Conservation (phyloP, 2,888 invertebrate species). For the Rotaria macrura region DNA sequence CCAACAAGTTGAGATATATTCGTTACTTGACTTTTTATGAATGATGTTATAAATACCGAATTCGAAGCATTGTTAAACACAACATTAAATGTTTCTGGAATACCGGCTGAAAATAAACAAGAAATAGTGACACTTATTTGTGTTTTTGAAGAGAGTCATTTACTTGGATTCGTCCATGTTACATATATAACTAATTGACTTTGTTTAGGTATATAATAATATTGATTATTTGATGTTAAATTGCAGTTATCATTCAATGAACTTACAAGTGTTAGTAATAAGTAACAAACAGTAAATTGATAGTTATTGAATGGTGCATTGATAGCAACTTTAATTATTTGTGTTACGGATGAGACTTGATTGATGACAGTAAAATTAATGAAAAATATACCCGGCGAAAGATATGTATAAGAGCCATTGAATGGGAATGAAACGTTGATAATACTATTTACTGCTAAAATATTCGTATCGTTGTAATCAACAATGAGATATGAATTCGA, state of each 20-base stretch:
- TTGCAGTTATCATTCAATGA: background rate
- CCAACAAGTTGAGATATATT: background rate
- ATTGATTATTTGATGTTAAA: background rate
- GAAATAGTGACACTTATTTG: no score
- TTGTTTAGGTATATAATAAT: background rate
- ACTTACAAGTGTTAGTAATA: background rate
- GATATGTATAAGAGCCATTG: background rate
- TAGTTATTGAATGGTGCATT: background rate
- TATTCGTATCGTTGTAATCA: background rate
- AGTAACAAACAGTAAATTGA: background rate
- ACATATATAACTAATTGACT: conserved; percentile 17
- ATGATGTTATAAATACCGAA: background rate
- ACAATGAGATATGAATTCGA: background rate
- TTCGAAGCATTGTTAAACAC: background rate
- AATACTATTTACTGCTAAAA: background rate
- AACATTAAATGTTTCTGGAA: background rate
- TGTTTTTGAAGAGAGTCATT: background rate
- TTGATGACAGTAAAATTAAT: background rate
- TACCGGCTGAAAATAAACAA: background rate
- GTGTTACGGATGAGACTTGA: background rate
- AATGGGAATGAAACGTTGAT: background rate
- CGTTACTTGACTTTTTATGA: background rate
- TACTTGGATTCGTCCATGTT: conserved; percentile 12
- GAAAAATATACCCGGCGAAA: background rate
- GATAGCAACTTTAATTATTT: background rate